phyloP scores from a whole-genome alignment of 2,888 invertebrate genomes.

The Polydrusus pterygomalis region DNA sequence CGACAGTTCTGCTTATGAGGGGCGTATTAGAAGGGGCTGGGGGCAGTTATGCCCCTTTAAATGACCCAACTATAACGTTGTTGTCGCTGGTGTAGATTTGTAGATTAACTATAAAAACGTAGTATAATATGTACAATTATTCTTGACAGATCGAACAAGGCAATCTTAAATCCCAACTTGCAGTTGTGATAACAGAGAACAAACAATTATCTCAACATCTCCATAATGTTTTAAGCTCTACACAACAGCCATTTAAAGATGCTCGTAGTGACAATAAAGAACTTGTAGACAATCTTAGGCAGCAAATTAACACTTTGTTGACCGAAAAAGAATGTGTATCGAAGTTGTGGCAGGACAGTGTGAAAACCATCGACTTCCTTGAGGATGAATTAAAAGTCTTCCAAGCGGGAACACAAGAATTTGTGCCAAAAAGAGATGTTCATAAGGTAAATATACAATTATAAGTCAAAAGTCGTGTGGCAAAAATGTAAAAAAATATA shows the following conservation, averaged over 20 bases:
- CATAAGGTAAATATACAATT: conserved; percentile 58
- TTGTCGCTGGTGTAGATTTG: too few species aligned
- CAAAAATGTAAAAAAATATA: too few species aligned
- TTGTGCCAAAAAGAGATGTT: conserved; percentile 65
- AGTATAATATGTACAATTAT: too few species aligned
- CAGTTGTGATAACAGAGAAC: conserved; percentile 60
- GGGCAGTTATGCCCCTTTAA: too few species aligned
- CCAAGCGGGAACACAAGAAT: conserved; percentile 64
- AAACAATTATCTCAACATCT: conserved; percentile 57
- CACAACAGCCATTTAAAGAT: conserved; percentile 27
- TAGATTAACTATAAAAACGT: too few species aligned
- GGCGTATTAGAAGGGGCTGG: too few species aligned
- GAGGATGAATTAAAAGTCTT: conserved; percentile 80
- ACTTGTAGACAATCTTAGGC: conserved; percentile 61
- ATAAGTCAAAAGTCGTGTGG: too few species aligned
- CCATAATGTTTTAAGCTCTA: conserved; percentile 41
- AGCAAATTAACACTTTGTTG: conserved; percentile 59
- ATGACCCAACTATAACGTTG: too few species aligned
- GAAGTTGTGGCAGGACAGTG: conserved; percentile 80
- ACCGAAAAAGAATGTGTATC: conserved; percentile 81
- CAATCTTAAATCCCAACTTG: conserved; percentile 58
- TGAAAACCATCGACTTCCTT: conserved; percentile 79
- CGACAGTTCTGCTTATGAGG: too few species aligned
- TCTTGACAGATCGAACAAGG: conserved; percentile 61
- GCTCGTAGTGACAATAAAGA: conserved; percentile 53